Evolutionary conservation across 2,888 invertebrate species (phyloP).

Genomic region (Diadegma fenestrale): DNA sequence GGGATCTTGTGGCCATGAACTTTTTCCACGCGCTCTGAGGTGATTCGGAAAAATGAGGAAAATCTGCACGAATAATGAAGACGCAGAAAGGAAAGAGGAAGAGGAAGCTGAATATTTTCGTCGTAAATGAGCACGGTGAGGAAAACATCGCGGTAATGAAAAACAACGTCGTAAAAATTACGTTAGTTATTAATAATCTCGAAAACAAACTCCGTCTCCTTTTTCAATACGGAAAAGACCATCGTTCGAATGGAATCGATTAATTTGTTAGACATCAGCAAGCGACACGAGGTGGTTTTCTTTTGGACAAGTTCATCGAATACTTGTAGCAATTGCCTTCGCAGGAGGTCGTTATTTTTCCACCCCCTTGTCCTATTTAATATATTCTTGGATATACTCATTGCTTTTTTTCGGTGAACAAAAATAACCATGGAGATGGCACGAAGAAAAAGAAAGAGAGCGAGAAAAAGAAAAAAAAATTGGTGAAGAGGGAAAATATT

Average conservation of each 20-base stretch:
- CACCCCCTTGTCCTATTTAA: neutral
- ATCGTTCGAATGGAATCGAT: too few species aligned
- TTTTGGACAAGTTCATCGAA: neutral
- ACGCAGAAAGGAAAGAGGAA: neutral
- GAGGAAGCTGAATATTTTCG: neutral
- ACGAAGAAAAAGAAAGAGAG: conserved; percentile 7
- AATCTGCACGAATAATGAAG: neutral
- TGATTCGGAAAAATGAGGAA: conserved; percentile 2
- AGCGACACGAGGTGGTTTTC: neutral
- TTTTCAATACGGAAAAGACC: neutral
- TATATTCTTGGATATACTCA: conserved; percentile 42
- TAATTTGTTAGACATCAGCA: neutral
- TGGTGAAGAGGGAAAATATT: conserved; percentile 48
- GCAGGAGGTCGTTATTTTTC: conserved; percentile 17
- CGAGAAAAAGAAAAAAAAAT: conserved; percentile 28
- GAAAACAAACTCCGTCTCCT: neutral
- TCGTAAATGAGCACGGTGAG: neutral
- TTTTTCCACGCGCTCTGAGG: conserved; percentile 33
- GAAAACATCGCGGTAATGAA: neutral
- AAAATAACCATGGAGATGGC: conserved; percentile 15
- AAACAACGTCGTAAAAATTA: neutral
- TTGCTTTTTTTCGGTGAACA: conserved; percentile 1
- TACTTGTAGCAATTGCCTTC: neutral
- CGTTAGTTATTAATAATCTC: neutral
- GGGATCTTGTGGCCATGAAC: conserved; percentile 21